Evolutionary conservation across 2,797 vertebrate genomes (phyloP), one percentile per base, ranked within the genome.

Genomic region (Anguilla megastoma): DNA sequence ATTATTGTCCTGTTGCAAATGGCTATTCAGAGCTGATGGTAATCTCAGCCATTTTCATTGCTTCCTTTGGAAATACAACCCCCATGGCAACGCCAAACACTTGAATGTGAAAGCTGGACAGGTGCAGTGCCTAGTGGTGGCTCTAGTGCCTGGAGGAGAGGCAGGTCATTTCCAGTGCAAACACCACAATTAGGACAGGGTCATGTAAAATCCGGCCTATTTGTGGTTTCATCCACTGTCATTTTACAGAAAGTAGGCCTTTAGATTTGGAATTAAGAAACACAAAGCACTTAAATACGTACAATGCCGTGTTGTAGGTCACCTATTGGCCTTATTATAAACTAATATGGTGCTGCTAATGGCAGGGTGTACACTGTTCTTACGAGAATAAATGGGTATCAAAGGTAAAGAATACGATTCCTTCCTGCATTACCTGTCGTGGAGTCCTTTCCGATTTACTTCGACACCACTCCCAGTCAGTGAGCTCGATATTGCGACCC

Each of bases 401-500:
- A 66, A 16, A 5, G 27, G 18, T 36, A 41, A 21, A 24, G 1
- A 8, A 85, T 18, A 45, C 52, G 54, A 33, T 12, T 85, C 36
- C 27, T 12, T 85, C 36, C 27, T 97, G 99, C 99, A 79, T 36
- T 79, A 79, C 74, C 98, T 99, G 99, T 92, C 98, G 97, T 7
- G 97, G 97, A 0, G 96, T 98, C 93, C 98, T 96, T 94, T 99
- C 98, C 0, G 99, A 99, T 93, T 97, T 99, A 85, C 98, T 99
- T 82, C 99, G 94, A 95, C 98, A 98, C 98, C 99, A 99, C 84
- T 99, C 99, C 99, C 98, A 99, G 89, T 99, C 99, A 0, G 95
- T 95, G 91, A 98, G 96, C 63, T 98, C 96, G 0, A 97, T 97
- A 63, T 96, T 96, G 7, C 90, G 96, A 90, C 95, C 95, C 84